These are phyloP conservation scores for Natrix natrix DNA, from an alignment of 2,797 vertebrate genomes.

Conservation along the genomic window DNA sequence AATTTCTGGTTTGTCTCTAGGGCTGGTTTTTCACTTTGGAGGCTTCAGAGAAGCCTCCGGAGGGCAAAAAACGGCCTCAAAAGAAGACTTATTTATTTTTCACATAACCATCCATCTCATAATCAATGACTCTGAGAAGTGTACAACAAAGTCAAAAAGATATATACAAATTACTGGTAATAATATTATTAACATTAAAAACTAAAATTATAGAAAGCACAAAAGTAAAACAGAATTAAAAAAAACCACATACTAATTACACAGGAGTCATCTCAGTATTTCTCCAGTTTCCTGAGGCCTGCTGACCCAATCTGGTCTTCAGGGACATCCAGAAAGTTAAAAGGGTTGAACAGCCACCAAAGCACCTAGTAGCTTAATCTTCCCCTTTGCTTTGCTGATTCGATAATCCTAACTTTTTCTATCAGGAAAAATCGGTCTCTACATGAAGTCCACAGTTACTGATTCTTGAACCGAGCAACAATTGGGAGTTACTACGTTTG, in stretches of 20 bases:
- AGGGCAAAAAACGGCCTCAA: no score
- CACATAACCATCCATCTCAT: background rate
- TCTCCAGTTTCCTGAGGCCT: background rate
- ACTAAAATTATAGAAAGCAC: background rate
- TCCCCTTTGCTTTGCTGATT: background rate
- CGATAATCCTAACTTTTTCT: background rate
- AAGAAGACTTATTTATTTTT: background rate
- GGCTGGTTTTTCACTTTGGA: no score
- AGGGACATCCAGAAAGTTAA: background rate
- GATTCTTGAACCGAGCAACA: background rate
- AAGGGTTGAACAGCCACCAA: background rate
- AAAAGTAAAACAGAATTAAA: background rate
- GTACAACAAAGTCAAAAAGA: background rate
- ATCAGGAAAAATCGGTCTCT: background rate
- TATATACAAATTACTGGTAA: background rate
- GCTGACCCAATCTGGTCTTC: background rate
- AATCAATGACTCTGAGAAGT: background rate
- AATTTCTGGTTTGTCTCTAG: no score
- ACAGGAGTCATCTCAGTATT: background rate
- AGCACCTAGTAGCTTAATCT: background rate
- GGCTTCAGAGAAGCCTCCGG: no score
- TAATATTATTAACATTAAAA: background rate
- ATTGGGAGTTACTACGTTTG: background rate
- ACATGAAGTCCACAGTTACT: background rate
- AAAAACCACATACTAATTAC: background rate